Conservation (phyloP, 2,113 vertebrate genomes). For the Chrysemys picta region DNA sequence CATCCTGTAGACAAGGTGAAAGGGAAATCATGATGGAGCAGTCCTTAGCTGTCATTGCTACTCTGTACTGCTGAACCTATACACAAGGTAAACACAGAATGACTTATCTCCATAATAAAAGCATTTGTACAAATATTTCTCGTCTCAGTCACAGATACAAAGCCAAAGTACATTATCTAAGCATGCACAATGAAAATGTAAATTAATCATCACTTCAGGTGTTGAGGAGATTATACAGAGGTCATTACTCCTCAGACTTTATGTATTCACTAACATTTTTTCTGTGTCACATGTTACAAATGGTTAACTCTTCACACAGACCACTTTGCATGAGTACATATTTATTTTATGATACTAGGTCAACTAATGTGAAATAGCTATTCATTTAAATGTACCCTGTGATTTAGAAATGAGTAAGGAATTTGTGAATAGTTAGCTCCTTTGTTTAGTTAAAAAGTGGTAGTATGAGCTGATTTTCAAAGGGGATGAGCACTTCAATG, state of each 20-base stretch:
- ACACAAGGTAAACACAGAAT: background rate
- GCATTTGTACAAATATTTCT: background rate
- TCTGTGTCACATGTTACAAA: background rate
- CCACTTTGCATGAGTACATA: background rate
- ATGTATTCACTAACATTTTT: background rate
- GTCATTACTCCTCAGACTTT: background rate
- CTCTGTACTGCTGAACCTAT: constrained; percentile 95
- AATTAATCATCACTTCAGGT: background rate
- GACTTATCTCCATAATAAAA: background rate
- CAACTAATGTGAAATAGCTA: background rate
- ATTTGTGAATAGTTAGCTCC: background rate
- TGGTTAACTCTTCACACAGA: background rate
- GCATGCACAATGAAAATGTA: background rate
- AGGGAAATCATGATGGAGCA: constrained; percentile 96
- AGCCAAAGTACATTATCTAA: background rate
- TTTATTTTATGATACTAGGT: background rate
- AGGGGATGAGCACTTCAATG: background rate
- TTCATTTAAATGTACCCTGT: background rate
- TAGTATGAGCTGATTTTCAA: background rate
- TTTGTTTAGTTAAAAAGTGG: background rate
- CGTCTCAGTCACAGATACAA: background rate
- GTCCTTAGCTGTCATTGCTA: constrained; percentile 97
- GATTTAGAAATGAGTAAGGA: background rate
- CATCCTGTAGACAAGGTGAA: constrained; percentile 86
- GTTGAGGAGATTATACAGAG: background rate